Conservation (phyloP, 1,140 invertebrate species). For the Apis laboriosa region DNA sequence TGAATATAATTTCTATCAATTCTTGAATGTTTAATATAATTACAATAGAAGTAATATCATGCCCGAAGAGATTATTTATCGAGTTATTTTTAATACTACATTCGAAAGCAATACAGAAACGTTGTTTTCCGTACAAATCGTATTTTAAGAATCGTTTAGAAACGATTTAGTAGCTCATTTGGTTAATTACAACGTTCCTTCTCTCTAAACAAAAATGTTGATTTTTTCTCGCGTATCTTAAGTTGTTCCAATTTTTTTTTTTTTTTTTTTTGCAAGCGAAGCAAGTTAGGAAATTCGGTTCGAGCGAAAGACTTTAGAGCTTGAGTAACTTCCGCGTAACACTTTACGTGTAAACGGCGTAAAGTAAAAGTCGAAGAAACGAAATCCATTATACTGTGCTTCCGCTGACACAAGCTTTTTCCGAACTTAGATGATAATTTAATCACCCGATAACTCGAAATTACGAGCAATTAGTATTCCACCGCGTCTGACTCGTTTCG, state of each 20-base stretch:
- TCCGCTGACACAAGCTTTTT: neutral
- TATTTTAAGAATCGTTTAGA: too few relatives aligned
- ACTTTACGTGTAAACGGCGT: neutral
- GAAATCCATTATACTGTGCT: neutral
- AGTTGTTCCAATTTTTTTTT: neutral
- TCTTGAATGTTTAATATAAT: too few relatives aligned
- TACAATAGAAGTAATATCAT: too few relatives aligned
- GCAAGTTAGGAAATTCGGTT: neutral
- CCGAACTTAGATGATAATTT: neutral
- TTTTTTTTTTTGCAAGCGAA: neutral
- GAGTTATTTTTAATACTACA: too few relatives aligned
- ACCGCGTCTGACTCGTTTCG: neutral
- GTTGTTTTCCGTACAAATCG: too few relatives aligned
- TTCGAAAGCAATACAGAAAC: too few relatives aligned
- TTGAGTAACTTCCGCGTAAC: slow-evolving; percentile 1
- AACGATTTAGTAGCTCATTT: too few relatives aligned
- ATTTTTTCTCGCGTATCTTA: neutral
- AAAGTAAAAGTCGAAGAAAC: slow-evolving; percentile 2
- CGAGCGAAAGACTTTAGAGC: neutral
- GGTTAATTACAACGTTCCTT: too few relatives aligned
- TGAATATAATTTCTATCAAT: too few relatives aligned
- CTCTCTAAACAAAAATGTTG: neutral
- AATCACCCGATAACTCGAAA: neutral
- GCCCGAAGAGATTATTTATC: too few relatives aligned
- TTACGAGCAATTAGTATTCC: neutral